phyloP scores from a whole-genome alignment of 2,797 vertebrate genomes.

The Poecilia wingei region DNA sequence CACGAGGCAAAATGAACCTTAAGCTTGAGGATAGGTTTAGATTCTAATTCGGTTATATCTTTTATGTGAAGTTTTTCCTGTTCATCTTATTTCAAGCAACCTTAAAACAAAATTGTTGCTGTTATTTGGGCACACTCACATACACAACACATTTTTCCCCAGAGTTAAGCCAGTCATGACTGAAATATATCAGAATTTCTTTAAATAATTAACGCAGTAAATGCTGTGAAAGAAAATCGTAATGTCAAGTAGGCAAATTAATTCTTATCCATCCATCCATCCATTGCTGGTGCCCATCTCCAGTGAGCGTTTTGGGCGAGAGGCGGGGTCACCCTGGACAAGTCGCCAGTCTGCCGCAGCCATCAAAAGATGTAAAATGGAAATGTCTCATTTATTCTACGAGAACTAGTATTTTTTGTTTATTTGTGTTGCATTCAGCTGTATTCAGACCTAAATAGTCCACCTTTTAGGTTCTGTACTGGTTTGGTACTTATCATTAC shows the following conservation, averaged over 20 bases:
- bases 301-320: too few relatives aligned
- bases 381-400: too few relatives aligned
- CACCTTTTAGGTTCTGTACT: too few relatives aligned
- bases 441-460: too few relatives aligned
- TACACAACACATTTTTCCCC: background rate
- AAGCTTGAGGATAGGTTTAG: constrained; percentile 43
- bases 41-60: constrained; percentile 27
- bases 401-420: too few relatives aligned
- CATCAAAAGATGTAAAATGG: too few relatives aligned
- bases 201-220: background rate
- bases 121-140: background rate
- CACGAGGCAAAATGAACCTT: constrained; percentile 46
- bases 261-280: background rate
- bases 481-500: too few relatives aligned
- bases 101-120: background rate
- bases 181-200: background rate
- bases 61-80: constrained; percentile 28
- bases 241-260: background rate
- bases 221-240: background rate
- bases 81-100: constrained; percentile 41
- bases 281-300: too few relatives aligned
- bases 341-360: too few relatives aligned
- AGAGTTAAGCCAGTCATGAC: constrained; percentile 4
- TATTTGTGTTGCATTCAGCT: too few relatives aligned
- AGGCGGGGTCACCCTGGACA: too few relatives aligned